These are phyloP conservation scores for Campylorhamphus procurvoides DNA, from an alignment of 2,113 vertebrate species.

Conservation along the genomic window DNA sequence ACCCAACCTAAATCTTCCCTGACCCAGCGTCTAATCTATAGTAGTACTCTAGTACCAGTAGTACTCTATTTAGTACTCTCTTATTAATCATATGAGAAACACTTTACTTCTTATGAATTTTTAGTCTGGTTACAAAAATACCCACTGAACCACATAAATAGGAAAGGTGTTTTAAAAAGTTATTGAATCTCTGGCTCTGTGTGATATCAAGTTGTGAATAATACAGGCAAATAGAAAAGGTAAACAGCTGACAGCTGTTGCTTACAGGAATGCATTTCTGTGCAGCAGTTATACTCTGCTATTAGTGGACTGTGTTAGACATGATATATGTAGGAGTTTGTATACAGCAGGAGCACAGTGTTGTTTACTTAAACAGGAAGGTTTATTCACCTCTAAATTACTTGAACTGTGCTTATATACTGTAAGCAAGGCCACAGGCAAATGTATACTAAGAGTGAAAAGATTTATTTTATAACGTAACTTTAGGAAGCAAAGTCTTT, in stretches of 20 bases:
- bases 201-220: constrained; percentile 55
- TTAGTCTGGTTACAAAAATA: background rate
- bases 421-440: background rate
- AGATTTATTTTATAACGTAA: background rate
- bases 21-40: background rate
- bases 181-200: constrained; percentile 45
- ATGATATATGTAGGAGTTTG: background rate
- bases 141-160: background rate
- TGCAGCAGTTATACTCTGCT: background rate
- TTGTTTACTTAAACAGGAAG: background rate
- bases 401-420: background rate
- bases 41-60: background rate
- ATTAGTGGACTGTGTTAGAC: background rate
- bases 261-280: background rate
- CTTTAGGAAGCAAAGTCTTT: background rate
- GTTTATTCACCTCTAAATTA: background rate
- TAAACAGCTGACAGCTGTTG: constrained; percentile 17
- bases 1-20: background rate
- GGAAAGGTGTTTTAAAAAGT: background rate
- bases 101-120: constrained; percentile 5
- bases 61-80: background rate
- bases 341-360: background rate
- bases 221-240: constrained; percentile 32
- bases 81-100: background rate
- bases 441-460: background rate